Base-by-base conservation (phyloP, 2,888 invertebrate species). In the Melitaea athalia region DNA sequence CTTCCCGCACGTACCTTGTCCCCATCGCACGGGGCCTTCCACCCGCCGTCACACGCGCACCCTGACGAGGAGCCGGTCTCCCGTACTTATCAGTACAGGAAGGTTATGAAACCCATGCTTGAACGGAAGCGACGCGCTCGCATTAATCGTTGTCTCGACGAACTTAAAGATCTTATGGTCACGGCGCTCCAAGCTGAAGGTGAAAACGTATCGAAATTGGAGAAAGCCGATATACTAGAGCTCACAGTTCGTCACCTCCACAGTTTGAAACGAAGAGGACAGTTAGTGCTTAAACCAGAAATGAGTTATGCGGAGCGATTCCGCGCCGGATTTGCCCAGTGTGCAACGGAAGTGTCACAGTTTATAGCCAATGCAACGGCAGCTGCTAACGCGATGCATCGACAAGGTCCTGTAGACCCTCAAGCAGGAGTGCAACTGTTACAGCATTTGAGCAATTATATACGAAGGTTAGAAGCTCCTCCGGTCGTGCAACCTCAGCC, bases 71-170 rank as follows among this genome's bases (percentile, higher is more conserved):
- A 92, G 76, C 96, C 96, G 67, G 96, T 97, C 86, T 97, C 97
- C 74, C 94, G 97, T 84, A 98, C 98, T 75, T 97, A 97, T 87
- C 97, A 98, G 84, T 98, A 98, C 92, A 94, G 98, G 86, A 98
- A 97, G 94, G 97, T 98, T 76, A 97, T 97, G 97, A 97, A 98
- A 87, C 98, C 97, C 60, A 95, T 97, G 95, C 91, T 98, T 78
- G 97, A 98, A 85, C 94, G 97, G 68, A 97, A 97, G 86, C 94
- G 97, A 43, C 93, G 98, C 74, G 98, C 98, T 12, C 94, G 98
- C 80, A 98, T 98, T 91, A 98, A 98, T 92, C 95, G 97, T 77
- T 97, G 97, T 87, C 93, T 98, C 76, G 97, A 97, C 86, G 97
- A 97, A 85, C 94, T 98, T 59, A 98, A 97, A 85, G 97, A 97